Percentiles rank a stretch among this genome's conserved stretches.
Evolutionary conservation across 2,888 invertebrate species (phyloP).

Genomic region (Eristalis arbustorum): DNA sequence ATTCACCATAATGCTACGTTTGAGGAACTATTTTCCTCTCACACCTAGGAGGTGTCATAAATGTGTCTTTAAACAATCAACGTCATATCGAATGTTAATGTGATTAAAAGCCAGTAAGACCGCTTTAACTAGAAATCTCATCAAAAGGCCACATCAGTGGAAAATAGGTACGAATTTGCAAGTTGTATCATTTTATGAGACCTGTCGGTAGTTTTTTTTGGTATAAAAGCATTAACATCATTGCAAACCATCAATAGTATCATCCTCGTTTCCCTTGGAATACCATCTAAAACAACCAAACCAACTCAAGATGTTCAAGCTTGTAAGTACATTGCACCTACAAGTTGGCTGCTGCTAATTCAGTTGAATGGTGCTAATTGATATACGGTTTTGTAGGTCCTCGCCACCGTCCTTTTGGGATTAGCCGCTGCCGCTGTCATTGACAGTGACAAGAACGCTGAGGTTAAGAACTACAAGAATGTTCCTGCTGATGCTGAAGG

Average conservation of each 20-base stretch:
- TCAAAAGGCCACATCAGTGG: not conserved
- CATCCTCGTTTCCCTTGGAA: constrained; percentile 46
- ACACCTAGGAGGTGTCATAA: no score
- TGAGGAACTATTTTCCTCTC: no score
- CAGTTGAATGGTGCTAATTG: not conserved
- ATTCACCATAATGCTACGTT: no score
- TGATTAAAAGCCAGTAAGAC: not conserved
- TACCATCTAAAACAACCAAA: constrained; percentile 28
- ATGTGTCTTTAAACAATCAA: no score
- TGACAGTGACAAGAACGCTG: constrained; percentile 77
- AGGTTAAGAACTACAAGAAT: constrained; percentile 79
- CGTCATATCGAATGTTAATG: constrained; percentile 12
- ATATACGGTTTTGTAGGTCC: constrained; percentile 22
- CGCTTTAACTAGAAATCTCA: constrained; percentile 21
- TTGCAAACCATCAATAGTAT: constrained; percentile 50
- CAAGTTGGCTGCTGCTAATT: not conserved
- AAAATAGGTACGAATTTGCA: not conserved
- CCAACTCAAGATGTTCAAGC: constrained; percentile 57
- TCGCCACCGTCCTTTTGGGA: constrained; percentile 73
- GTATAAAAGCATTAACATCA: constrained; percentile 54
- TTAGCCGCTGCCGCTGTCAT: constrained; percentile 75
- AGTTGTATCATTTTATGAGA: not conserved
- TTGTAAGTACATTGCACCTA: constrained; percentile 45
- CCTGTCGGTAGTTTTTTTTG: not conserved
- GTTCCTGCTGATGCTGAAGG: constrained; percentile 80